Conservation (phyloP, 2,113 vertebrate genomes). For the Brachyhypopomus occidentalis region DNA sequence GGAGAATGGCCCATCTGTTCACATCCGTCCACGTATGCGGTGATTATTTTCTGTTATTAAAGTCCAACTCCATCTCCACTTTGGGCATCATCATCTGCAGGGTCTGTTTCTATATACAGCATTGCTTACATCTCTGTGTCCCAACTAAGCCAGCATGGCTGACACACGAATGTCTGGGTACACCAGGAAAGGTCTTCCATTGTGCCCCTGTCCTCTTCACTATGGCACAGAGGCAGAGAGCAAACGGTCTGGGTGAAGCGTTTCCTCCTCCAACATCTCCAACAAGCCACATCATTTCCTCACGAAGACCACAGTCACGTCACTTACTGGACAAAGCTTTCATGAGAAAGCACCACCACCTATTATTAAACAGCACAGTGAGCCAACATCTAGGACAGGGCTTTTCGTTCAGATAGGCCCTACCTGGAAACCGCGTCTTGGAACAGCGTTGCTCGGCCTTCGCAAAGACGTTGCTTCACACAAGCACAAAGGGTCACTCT, state of each 20-base stretch:
- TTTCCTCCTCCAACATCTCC: conserved; percentile 11
- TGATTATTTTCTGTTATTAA: background rate
- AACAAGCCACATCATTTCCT: conserved; percentile 15
- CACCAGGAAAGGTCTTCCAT: background rate
- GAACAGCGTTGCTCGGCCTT: background rate
- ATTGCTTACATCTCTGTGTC: background rate
- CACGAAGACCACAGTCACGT: background rate
- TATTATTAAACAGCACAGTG: background rate
- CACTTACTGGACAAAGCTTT: conserved; percentile 9
- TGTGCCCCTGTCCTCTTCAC: background rate
- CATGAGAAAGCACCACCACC: conserved; percentile 6
- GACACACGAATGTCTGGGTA: background rate
- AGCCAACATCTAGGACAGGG: background rate
- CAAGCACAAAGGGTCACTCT: conserved; percentile 17
- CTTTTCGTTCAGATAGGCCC: background rate
- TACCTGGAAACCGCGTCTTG: background rate
- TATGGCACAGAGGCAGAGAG: background rate
- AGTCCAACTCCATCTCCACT: too few relatives aligned
- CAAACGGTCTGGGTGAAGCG: background rate
- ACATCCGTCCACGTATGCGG: background rate
- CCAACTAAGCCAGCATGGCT: background rate
- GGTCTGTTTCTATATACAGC: background rate
- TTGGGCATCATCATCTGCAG: background rate
- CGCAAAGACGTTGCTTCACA: background rate
- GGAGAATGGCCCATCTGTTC: background rate